These are phyloP conservation scores for Blomia tropicalis DNA, from an alignment of 2,888 invertebrate genomes.

Conservation along the genomic window DNA sequence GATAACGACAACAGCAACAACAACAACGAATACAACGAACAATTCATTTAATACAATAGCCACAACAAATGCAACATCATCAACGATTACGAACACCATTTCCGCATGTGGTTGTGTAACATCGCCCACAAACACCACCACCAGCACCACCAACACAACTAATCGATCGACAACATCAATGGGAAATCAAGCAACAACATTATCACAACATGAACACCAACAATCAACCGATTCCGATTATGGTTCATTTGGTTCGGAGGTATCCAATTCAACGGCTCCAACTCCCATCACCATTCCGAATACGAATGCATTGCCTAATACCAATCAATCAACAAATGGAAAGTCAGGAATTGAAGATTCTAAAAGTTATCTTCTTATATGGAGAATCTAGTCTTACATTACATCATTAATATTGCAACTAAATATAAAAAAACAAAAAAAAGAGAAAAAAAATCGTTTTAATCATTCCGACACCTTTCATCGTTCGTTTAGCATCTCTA, in stretches of 20 bases:
- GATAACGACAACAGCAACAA: background rate
- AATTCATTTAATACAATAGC: background rate
- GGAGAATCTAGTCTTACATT: conserved; percentile 9
- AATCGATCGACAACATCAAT: background rate
- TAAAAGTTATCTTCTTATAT: background rate
- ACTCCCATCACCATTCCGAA: background rate
- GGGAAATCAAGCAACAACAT: background rate
- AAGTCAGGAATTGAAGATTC: background rate
- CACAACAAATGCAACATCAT: background rate
- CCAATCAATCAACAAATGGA: background rate
- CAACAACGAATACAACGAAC: background rate
- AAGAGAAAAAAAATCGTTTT: too few relatives aligned
- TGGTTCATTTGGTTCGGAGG: background rate
- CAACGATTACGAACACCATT: background rate
- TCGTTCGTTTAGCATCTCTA: too few relatives aligned
- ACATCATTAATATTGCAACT: too few relatives aligned
- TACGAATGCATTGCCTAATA: background rate
- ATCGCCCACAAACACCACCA: background rate
- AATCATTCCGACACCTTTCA: too few relatives aligned
- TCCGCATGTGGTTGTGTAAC: background rate
- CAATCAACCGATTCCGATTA: background rate
- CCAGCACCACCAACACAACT: background rate
- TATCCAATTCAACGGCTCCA: background rate
- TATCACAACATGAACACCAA: background rate
- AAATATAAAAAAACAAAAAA: too few relatives aligned